Evolutionary conservation across 2,797 vertebrate genomes (phyloP).

Genomic region (Poecilia picta): DNA sequence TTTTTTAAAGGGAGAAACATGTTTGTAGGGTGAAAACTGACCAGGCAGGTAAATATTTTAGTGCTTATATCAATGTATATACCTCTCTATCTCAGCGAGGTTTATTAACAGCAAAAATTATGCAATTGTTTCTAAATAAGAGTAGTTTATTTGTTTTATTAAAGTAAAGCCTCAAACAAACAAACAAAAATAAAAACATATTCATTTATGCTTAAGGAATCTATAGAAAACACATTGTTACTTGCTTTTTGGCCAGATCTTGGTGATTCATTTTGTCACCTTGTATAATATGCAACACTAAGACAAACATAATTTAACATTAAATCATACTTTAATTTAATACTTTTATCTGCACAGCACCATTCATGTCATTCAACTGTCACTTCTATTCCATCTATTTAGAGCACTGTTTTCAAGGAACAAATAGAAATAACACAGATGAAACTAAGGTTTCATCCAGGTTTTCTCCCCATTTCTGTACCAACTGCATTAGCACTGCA

Average conservation of each 20-base stretch:
- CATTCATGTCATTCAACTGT: neutral
- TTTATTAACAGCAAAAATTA: neutral
- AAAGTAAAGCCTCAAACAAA: neutral
- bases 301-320: neutral
- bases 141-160: neutral
- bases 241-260: neutral
- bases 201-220: too few relatives aligned
- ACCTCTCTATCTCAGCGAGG: neutral
- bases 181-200: neutral
- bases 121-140: neutral
- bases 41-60: neutral
- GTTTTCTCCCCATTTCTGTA: neutral
- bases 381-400: neutral
- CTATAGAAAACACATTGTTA: neutral
- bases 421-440: neutral
- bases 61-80: neutral
- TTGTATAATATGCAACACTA: neutral
- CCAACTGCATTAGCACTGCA: neutral
- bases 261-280: neutral
- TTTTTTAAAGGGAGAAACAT: constrained; percentile 31
- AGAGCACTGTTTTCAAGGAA: neutral
- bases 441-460: neutral
- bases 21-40: constrained; percentile 29
- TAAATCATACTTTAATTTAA: neutral
- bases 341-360: neutral